phyloP scores from a whole-genome alignment of 2,113 vertebrate genomes.

The Pterocles burchelli region DNA sequence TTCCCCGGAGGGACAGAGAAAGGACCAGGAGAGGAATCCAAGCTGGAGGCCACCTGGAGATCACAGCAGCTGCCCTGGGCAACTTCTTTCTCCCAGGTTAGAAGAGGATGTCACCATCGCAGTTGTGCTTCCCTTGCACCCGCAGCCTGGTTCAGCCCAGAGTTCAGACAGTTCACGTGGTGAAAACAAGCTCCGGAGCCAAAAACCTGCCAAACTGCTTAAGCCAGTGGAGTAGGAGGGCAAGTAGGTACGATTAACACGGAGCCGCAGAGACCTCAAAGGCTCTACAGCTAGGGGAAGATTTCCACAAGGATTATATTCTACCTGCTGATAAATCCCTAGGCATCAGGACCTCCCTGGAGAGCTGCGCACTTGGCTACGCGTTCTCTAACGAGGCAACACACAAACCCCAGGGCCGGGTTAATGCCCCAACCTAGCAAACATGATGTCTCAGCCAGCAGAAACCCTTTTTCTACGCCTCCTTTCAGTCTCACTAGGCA shows the following conservation, averaged over 20 bases:
- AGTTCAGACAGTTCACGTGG: neutral
- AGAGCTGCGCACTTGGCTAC: neutral
- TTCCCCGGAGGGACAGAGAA: neutral
- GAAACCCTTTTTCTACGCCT: neutral
- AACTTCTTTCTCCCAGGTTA: neutral
- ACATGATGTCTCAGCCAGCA: neutral
- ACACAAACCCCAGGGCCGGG: neutral
- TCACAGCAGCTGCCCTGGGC: neutral
- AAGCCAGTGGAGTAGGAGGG: neutral
- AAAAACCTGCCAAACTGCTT: neutral
- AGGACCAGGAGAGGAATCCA: neutral
- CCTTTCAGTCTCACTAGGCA: neutral
- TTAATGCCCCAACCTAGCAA: neutral
- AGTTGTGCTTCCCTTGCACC: neutral
- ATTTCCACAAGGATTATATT: neutral
- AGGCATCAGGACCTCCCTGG: neutral
- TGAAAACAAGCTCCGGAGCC: neutral
- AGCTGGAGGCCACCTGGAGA: neutral
- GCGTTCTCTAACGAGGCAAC: neutral
- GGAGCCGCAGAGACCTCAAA: neutral
- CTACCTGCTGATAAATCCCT: neutral
- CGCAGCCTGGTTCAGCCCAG: neutral
- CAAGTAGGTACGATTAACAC: rapidly evolving
- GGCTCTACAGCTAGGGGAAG: neutral
- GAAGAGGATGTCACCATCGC: neutral